These are phyloP conservation scores for Mobula hypostoma DNA, from an alignment of 2,113 vertebrate genomes.

Conservation along the genomic window DNA sequence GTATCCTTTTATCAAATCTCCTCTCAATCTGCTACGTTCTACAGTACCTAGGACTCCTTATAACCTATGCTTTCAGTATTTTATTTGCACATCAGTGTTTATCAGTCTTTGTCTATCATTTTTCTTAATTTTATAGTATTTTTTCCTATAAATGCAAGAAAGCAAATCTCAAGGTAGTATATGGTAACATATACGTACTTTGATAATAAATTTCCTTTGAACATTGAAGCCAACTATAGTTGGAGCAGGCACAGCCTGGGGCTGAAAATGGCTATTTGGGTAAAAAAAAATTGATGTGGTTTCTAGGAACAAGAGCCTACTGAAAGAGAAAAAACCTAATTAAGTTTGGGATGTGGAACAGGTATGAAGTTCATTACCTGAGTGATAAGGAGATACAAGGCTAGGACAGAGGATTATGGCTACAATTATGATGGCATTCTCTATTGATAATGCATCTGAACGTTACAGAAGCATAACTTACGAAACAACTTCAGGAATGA, in stretches of 20 bases:
- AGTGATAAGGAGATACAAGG: not conserved
- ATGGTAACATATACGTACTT: too few species aligned
- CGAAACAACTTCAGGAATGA: not conserved
- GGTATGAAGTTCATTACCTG: not conserved
- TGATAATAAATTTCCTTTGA: too few species aligned
- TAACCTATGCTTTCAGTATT: too few species aligned
- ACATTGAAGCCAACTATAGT: not conserved
- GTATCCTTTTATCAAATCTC: too few species aligned
- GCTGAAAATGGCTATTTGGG: not conserved
- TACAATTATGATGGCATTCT: not conserved
- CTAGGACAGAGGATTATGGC: not conserved
- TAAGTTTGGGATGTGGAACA: not conserved
- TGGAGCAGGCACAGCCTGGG: too few species aligned
- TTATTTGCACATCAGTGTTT: too few species aligned
- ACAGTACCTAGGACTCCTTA: too few species aligned
- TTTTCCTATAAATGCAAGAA: too few species aligned
- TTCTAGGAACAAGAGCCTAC: not conserved
- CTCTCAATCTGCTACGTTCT: too few species aligned
- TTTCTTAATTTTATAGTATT: too few species aligned
- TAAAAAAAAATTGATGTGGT: not conserved
- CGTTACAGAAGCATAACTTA: not conserved
- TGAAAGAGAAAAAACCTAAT: not conserved
- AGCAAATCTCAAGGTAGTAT: too few species aligned
- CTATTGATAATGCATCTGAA: not conserved
- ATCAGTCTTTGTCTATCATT: too few species aligned